Evolutionary conservation across 2,797 vertebrate genomes (phyloP).

Genomic region (Sebastolobus altivelis): DNA sequence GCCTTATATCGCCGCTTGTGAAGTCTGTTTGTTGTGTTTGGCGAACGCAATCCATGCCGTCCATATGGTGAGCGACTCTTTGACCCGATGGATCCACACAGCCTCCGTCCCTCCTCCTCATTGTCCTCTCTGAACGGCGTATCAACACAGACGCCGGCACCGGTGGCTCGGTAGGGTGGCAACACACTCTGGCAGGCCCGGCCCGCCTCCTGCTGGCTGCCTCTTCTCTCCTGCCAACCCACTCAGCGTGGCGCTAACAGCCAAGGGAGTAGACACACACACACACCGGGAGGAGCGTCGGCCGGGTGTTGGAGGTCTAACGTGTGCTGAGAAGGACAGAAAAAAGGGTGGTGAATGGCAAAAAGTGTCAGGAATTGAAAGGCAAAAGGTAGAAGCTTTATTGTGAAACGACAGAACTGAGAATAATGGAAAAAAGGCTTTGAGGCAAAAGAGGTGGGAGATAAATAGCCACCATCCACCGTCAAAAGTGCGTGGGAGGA

Average conservation of each 20-base stretch:
- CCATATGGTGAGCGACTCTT: constrained; percentile 60
- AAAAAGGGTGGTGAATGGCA: constrained; percentile 32
- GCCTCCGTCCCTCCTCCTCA: constrained; percentile 16
- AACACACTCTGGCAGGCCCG: constrained; percentile 54
- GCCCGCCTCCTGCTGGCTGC: constrained; percentile 62
- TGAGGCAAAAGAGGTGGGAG: constrained; percentile 40
- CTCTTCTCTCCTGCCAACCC: constrained; percentile 71
- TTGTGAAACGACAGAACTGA: constrained; percentile 17
- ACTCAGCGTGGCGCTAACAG: constrained; percentile 64
- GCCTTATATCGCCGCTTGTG: background rate
- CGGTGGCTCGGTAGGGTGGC: constrained; percentile 58
- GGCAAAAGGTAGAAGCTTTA: constrained; percentile 30
- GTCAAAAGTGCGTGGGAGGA: constrained; percentile 21
- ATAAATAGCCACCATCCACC: constrained; percentile 32
- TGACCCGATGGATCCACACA: constrained; percentile 30
- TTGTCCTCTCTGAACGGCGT: constrained; percentile 28
- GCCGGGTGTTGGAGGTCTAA: constrained; percentile 9
- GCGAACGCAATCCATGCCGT: constrained; percentile 18
- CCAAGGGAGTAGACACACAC: constrained; percentile 39
- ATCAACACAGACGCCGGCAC: constrained; percentile 25
- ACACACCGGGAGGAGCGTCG: constrained; percentile 39
- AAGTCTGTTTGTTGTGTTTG: constrained; percentile 34
- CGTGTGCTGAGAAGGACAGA: constrained; percentile 2
- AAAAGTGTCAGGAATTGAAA: constrained; percentile 40
- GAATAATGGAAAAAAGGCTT: constrained; percentile 31